Conservation (phyloP, 2,888 invertebrate genomes). For the Sabatieria punctata region DNA sequence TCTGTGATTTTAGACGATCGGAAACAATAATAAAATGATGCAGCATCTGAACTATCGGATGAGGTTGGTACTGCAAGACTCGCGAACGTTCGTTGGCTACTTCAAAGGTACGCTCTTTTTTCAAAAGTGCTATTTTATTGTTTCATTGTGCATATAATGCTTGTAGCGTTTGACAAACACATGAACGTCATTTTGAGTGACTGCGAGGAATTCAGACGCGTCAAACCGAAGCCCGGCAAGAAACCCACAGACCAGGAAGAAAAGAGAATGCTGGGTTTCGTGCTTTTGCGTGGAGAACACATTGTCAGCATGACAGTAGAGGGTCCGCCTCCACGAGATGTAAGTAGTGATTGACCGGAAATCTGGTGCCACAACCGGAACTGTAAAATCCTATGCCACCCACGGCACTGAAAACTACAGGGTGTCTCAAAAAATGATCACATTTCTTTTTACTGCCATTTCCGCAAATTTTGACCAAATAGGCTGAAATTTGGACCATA, state of each 20-base stretch:
- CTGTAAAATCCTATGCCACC: too few species aligned
- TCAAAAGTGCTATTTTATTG: too few species aligned
- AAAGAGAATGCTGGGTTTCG: constrained; percentile 84
- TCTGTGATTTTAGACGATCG: too few species aligned
- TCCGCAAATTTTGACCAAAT: too few species aligned
- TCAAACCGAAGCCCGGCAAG: constrained; percentile 68
- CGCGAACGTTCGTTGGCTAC: constrained; percentile 90
- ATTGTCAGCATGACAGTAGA: constrained; percentile 95
- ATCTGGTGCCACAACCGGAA: too few species aligned
- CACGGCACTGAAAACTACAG: too few species aligned
- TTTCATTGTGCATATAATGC: too few species aligned
- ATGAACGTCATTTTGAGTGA: constrained; percentile 98
- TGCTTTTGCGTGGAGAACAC: constrained; percentile 82
- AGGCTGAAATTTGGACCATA: too few species aligned
- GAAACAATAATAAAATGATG: constrained; percentile 39
- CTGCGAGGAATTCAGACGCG: constrained; percentile 93
- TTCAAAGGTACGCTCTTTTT: too few species aligned
- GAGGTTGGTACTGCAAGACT: constrained; percentile 87
- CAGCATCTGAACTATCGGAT: constrained; percentile 88
- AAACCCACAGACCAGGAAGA: constrained; percentile 80
- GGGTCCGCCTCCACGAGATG: constrained; percentile 90
- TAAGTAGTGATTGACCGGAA: too few species aligned
- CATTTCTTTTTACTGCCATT: too few species aligned
- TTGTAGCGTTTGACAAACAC: constrained; percentile 89
- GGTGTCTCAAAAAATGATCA: too few species aligned